Evolutionary conservation across 1,140 invertebrate species (phyloP), one percentile per base, ranked within the genome.

Genomic region (Acyrthosiphon pisum): DNA sequence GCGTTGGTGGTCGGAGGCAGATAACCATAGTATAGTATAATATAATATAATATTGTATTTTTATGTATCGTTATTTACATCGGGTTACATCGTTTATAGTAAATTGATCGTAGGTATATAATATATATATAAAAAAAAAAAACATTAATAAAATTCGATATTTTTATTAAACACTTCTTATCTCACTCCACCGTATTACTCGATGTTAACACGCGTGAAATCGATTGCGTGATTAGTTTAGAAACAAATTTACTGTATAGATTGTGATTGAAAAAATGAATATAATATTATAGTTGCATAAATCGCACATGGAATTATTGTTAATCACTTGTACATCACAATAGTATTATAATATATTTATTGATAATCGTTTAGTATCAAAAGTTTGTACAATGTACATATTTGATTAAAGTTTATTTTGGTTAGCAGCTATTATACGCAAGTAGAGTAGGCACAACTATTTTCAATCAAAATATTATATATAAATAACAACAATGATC

Each of bases 381-480:
- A 30, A n/a, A 14, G 60, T n/a, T 68, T 68, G 60, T 30, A 26
- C 9, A 14, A n/a, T 68, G 60, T 30, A 26, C 9, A 14, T 14
- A 14, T 4, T 68, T 68, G 30, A 68, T n/a, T 18, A 76, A n/a
- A n/a, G n/a, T 76, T 68, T 18, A 35, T 76, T 76, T 18, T 76
- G n/a, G 11, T 35, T 6, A 4, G 3, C 0, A 11, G 30, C 0
- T 9, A 14, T 76, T n/a, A 76, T 14, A 76, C n/a, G 0, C 50
- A 53, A 22, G 20, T 53, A 53, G 20, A 2, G 20, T 22, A 1
- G 30, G 30, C 18, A 18, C 3, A n/a, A n/a, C 0, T n/a, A 3
- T 6, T 68, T 14, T 35, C 60, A 76, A 68, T 68, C 4, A 68
- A 68, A n/a, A 50, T 50, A 50, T 50, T 11, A 11, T 6, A 18